Evolutionary conservation across 2,888 invertebrate species (phyloP).

Genomic region (Athalia rosae): DNA sequence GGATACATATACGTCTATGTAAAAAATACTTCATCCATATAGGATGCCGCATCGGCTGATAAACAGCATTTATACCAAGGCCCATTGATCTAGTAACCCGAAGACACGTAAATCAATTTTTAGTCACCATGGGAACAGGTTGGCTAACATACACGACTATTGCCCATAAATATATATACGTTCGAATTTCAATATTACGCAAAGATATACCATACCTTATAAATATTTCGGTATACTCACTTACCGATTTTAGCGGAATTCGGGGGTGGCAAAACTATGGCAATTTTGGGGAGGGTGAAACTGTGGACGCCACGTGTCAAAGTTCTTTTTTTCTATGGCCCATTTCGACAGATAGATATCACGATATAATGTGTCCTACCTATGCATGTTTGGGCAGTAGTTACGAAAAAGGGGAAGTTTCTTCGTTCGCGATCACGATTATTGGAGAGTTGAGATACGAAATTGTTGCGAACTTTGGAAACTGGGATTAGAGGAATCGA

Average conservation of each 20-base stretch:
- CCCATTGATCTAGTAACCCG: slow-evolving; percentile 47
- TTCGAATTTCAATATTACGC: slow-evolving; percentile 31
- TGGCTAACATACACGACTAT: slow-evolving; percentile 63
- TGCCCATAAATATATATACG: not conserved
- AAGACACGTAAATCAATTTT: slow-evolving; percentile 66
- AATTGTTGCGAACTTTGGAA: no score
- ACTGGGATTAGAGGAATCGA: no score
- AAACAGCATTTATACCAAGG: slow-evolving; percentile 25
- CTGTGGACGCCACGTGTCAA: slow-evolving; percentile 22
- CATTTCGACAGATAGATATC: no score
- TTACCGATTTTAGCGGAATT: not conserved
- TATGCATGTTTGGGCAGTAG: no score
- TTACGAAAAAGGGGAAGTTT: no score
- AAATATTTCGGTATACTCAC: not conserved
- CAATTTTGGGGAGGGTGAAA: not conserved
- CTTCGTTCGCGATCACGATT: no score
- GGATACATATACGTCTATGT: not conserved
- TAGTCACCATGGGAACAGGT: slow-evolving; percentile 66
- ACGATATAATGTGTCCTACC: no score
- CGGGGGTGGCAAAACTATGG: not conserved
- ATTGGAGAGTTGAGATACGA: no score
- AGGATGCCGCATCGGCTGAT: not conserved
- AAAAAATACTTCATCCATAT: not conserved
- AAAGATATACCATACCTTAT: slow-evolving; percentile 18
- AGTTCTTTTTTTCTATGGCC: not conserved